phyloP scores from a whole-genome alignment of 2,797 vertebrate genomes.

The Capromys pilorides region DNA sequence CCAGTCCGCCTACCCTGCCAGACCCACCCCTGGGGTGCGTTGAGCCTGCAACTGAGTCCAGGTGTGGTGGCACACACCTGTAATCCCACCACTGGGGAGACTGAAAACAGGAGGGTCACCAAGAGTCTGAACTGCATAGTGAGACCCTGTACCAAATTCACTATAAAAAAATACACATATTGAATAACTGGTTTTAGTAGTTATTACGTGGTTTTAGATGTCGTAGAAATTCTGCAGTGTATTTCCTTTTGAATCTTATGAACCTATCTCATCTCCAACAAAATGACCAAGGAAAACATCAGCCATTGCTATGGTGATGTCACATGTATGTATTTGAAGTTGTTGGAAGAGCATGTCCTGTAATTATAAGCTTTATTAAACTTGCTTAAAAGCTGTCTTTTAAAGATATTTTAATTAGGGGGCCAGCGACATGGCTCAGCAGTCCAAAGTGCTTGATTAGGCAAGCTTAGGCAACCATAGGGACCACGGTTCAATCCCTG shows the following conservation, averaged over 20 bases:
- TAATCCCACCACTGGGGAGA: too few species aligned
- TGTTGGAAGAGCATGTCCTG: not conserved
- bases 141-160: too few species aligned
- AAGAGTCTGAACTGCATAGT: too few species aligned
- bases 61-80: too few species aligned
- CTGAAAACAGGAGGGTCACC: too few species aligned
- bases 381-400: not conserved
- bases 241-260: not conserved
- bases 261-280: not conserved
- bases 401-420: not conserved
- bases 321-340: not conserved
- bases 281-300: not conserved
- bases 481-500: too few species aligned
- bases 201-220: not conserved
- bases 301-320: not conserved
- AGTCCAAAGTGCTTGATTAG: too few species aligned
- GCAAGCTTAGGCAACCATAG: too few species aligned
- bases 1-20: too few species aligned
- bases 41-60: too few species aligned
- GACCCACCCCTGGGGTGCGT: too few species aligned
- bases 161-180: not conserved
- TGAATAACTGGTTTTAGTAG: not conserved
- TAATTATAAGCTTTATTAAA: not conserved
- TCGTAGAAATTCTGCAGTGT: not conserved
- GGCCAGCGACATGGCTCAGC: too few species aligned